phyloP scores from a whole-genome alignment of 2,113 vertebrate genomes.

The Empidonax traillii region DNA sequence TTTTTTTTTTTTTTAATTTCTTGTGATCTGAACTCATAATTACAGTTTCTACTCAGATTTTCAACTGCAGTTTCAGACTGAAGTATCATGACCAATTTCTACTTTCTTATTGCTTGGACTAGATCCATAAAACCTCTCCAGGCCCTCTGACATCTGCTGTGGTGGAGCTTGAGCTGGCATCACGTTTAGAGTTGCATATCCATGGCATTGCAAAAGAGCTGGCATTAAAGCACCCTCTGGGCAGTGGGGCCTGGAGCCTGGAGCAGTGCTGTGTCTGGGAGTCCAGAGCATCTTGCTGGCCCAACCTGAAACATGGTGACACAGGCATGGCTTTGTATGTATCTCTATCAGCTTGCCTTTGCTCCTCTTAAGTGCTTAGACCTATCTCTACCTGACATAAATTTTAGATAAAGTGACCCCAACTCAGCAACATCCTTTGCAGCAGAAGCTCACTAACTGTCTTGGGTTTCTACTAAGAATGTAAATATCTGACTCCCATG shows the following conservation, averaged over 20 bases:
- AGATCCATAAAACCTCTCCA: not conserved
- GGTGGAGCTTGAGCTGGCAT: not conserved
- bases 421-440: not conserved
- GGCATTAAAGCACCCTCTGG: accelerated
- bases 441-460: not conserved
- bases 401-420: not conserved
- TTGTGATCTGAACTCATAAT: not conserved
- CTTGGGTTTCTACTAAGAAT: not conserved
- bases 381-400: not conserved
- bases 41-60: not conserved
- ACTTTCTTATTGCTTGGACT: not conserved
- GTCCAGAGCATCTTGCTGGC: accelerated
- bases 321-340: not conserved
- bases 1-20: not conserved
- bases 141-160: not conserved
- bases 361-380: not conserved
- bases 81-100: not conserved
- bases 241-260: not conserved
- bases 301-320: not conserved
- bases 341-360: not conserved
- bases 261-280: not conserved
- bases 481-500: not conserved
- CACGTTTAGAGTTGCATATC: not conserved
- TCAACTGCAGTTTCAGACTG: not conserved
- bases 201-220: not conserved